These are phyloP conservation scores for Pherbina coryleti DNA, from an alignment of 2,888 invertebrate genomes.

Conservation along the genomic window DNA sequence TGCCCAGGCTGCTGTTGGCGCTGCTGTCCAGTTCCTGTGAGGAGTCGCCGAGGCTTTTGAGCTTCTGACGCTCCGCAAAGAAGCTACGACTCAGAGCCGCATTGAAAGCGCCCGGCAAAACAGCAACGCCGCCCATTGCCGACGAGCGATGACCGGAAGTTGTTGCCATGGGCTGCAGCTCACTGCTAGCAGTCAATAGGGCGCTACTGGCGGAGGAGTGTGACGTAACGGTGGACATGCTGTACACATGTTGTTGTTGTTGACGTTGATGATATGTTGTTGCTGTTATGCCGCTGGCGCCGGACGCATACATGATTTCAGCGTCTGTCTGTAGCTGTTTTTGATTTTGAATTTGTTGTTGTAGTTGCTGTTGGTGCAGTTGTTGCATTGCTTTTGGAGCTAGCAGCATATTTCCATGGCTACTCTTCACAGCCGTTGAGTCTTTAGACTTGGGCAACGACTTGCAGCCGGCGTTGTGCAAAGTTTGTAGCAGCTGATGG, in stretches of 20 bases:
- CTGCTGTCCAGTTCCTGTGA: slow-evolving; percentile 61
- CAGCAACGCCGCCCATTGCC: slow-evolving; percentile 55
- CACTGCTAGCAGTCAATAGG: slow-evolving; percentile 39
- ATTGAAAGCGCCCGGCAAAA: slow-evolving; percentile 54
- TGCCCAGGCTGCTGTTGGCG: slow-evolving; percentile 49
- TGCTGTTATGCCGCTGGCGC: slow-evolving; percentile 47
- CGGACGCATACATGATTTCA: slow-evolving; percentile 51
- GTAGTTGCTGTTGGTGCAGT: slow-evolving; percentile 41
- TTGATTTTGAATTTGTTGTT: slow-evolving; percentile 41
- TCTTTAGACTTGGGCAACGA: slow-evolving; percentile 64
- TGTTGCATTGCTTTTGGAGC: slow-evolving; percentile 53
- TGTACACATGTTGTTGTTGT: slow-evolving; percentile 35
- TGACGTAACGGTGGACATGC: slow-evolving; percentile 40
- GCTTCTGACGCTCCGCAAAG: slow-evolving; percentile 57
- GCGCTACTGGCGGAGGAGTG: slow-evolving; percentile 42
- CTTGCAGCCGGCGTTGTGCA: slow-evolving; percentile 55
- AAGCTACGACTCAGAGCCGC: slow-evolving; percentile 53
- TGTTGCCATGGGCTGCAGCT: slow-evolving; percentile 39
- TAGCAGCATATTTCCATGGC: slow-evolving; percentile 57
- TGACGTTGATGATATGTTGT: slow-evolving; percentile 45
- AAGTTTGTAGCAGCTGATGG: slow-evolving; percentile 57
- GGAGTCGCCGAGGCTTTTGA: slow-evolving; percentile 61
- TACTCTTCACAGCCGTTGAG: slow-evolving; percentile 35
- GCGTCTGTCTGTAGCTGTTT: slow-evolving; percentile 36
- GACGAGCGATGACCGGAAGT: not conserved